These are phyloP conservation scores for Sinentomon sp. DNA, from an alignment of 2,888 invertebrate genomes.

Conservation along the genomic window DNA sequence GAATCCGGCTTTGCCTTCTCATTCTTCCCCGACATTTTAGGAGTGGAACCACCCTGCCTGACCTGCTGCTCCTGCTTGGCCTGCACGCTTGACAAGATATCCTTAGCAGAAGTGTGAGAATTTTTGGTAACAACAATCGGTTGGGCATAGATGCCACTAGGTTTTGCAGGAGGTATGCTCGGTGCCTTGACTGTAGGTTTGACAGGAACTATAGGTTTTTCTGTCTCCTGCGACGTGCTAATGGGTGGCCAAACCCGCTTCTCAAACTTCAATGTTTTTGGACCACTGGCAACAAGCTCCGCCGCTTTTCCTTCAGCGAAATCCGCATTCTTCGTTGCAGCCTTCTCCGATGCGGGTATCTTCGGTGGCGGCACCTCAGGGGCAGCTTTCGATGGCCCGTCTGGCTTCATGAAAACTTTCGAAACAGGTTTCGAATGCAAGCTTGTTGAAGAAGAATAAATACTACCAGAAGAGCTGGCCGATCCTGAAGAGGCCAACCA, in stretches of 20 bases:
- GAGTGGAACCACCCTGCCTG: no score
- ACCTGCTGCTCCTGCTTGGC: no score
- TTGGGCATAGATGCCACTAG: no score
- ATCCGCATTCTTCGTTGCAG: conserved; percentile 2
- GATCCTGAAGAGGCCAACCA: no score
- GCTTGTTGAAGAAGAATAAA: no score
- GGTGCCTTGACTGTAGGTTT: conserved; percentile 35
- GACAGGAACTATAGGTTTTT: conserved; percentile 39
- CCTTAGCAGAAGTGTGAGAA: no score
- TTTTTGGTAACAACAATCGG: no score
- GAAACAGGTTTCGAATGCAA: no score
- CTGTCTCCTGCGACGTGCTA: conserved; percentile 21
- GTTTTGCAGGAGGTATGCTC: conserved; percentile 45
- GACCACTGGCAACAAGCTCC: conserved; percentile 10
- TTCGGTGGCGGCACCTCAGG: conserved; percentile 1
- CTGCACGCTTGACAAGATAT: no score
- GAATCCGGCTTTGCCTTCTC: no score
- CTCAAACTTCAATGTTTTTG: conserved; percentile 16
- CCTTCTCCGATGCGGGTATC: background rate
- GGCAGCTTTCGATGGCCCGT: conserved; percentile 3
- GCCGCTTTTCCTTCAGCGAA: conserved; percentile 10
- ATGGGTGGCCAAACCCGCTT: conserved; percentile 26
- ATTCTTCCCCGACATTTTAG: no score
- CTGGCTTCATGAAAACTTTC: conserved; percentile 4
- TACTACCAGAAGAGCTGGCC: no score